Percentiles rank a stretch among this genome's conserved stretches.
phyloP scores from a whole-genome alignment of 2,888 invertebrate species.

The Drosophila ezoana region DNA sequence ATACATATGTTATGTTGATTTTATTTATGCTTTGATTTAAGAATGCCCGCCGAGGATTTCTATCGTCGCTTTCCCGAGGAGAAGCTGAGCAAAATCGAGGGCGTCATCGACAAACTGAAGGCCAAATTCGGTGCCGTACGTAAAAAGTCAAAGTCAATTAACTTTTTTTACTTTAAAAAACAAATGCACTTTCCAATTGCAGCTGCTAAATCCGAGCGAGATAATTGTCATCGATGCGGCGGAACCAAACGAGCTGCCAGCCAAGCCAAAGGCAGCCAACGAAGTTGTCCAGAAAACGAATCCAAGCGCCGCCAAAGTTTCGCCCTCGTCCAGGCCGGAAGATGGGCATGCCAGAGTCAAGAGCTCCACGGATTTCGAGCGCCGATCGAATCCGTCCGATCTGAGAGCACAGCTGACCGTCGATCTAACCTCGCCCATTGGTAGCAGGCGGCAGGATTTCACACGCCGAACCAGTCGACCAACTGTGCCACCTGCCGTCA shows the following conservation, averaged over 20 bases:
- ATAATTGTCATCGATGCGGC: slow-evolving; percentile 27
- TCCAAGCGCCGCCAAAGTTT: background rate
- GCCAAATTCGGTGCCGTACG: slow-evolving; percentile 29
- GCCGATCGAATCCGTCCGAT: slow-evolving; percentile 11
- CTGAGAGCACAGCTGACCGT: no score
- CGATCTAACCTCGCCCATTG: slow-evolving; percentile 2
- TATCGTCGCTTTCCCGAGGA: slow-evolving; percentile 8
- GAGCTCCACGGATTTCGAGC: background rate
- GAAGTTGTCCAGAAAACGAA: background rate
- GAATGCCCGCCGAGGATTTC: slow-evolving; percentile 14
- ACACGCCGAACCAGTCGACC: background rate
- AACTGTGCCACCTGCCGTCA: no score
- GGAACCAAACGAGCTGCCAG: background rate
- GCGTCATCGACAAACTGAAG: slow-evolving; percentile 35
- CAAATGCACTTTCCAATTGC: background rate
- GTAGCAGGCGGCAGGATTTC: slow-evolving; percentile 4
- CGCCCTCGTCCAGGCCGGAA: background rate
- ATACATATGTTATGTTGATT: no score
- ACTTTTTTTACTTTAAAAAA: background rate
- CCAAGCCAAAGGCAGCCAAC: background rate
- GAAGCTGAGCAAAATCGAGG: slow-evolving; percentile 37
- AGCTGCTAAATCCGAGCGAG: slow-evolving; percentile 20
- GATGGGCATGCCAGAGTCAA: background rate
- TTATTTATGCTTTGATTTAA: background rate
- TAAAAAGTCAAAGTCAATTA: background rate